phyloP scores from a whole-genome alignment of 2,113 vertebrate species.

The Dasyprocta punctata region DNA sequence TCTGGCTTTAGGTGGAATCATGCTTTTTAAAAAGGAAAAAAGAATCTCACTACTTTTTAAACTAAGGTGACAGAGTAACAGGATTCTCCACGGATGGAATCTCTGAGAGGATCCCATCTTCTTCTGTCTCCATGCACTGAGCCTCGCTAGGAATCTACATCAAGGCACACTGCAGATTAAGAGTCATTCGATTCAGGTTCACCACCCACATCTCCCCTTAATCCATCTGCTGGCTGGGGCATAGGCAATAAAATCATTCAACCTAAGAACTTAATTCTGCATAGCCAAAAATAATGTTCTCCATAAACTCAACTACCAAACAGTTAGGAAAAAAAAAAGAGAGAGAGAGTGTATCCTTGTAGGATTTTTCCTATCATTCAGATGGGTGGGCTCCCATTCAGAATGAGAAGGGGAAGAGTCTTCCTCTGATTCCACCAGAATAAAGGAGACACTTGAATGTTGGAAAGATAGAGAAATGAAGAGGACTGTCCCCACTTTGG shows the following conservation, averaged over 20 bases:
- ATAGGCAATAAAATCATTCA: background rate
- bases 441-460: slow-evolving; percentile 7
- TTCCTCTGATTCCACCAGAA: background rate
- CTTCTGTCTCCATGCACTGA: background rate
- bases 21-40: slow-evolving; percentile 19
- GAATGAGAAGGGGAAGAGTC: background rate
- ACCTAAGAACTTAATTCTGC: background rate
- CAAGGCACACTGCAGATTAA: background rate
- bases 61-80: background rate
- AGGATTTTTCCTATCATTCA: background rate
- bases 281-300: background rate
- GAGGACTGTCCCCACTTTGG: slow-evolving; percentile 50
- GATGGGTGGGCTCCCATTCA: background rate
- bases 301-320: slow-evolving; percentile 33
- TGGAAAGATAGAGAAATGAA: slow-evolving; percentile 73
- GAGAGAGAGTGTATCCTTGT: background rate
- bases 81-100: background rate
- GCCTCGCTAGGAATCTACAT: background rate
- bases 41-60: background rate
- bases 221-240: background rate
- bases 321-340: background rate
- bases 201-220: background rate
- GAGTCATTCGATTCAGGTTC: background rate
- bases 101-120: background rate
- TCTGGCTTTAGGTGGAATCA: slow-evolving; percentile 40